phyloP scores from a whole-genome alignment of 2,113 vertebrate genomes.

The Thinocorus orbignyianus region DNA sequence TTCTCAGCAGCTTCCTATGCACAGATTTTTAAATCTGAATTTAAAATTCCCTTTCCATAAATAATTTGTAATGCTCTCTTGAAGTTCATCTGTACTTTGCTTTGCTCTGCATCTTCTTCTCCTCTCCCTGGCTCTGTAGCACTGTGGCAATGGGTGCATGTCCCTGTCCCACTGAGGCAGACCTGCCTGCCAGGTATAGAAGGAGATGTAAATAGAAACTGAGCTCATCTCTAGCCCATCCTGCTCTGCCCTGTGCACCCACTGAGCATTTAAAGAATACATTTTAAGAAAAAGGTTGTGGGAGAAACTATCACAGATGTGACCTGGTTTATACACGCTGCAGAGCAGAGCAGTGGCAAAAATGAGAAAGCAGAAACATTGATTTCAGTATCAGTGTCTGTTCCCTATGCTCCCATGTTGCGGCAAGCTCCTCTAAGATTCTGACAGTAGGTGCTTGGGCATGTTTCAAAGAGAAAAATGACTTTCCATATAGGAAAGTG shows the following conservation, averaged over 20 bases:
- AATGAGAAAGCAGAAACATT: background rate
- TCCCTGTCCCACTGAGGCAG: background rate
- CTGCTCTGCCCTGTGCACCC: background rate
- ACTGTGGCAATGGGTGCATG: background rate
- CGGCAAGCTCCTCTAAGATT: background rate
- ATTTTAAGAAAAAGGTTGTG: background rate
- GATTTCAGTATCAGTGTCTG: background rate
- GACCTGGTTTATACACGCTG: background rate
- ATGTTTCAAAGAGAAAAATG: background rate
- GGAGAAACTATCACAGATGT: background rate
- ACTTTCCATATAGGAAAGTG: background rate
- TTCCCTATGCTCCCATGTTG: rapidly evolving
- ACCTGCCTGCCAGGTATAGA: background rate
- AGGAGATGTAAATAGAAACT: background rate
- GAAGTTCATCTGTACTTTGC: background rate
- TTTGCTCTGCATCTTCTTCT: background rate
- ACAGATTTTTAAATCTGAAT: background rate
- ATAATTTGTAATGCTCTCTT: background rate
- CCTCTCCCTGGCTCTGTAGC: background rate
- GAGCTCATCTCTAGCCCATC: background rate
- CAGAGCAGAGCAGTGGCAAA: background rate
- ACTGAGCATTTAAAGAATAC: background rate
- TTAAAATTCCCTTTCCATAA: background rate
- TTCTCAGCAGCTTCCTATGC: background rate
- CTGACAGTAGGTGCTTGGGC: background rate